Conservation (phyloP, 2,113 vertebrate genomes). For the Epinephelus lanceolatus region DNA sequence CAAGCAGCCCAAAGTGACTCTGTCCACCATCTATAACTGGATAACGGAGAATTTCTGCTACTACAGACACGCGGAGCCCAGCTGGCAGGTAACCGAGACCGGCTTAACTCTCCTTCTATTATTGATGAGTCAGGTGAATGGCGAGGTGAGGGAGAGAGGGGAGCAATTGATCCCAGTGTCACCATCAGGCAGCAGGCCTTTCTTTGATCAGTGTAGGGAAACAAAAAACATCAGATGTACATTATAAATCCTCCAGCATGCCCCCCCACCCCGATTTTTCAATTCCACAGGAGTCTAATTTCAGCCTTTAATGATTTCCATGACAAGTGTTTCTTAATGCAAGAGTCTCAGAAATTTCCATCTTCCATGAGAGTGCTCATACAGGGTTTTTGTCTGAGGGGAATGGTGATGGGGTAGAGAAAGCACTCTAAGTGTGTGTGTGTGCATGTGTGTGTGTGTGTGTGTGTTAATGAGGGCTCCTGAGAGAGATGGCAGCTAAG, state of each 20-base stretch:
- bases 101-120: conserved; percentile 51
- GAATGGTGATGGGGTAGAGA: conserved; percentile 58
- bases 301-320: conserved; percentile 36
- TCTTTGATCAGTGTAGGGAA: not conserved
- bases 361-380: conserved; percentile 55
- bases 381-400: conserved; percentile 66
- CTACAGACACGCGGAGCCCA: conserved; percentile 90
- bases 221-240: not conserved
- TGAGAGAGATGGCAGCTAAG: conserved; percentile 81
- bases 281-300: conserved; percentile 7
- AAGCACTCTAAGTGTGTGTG: conserved; percentile 48
- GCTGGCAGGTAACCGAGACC: conserved; percentile 88
- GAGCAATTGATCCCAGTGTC: conserved; percentile 66
- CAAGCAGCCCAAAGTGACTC: conserved; percentile 88
- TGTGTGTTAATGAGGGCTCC: conserved; percentile 83
- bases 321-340: conserved; percentile 49
- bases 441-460: conserved; percentile 44
- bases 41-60: conserved; percentile 91
- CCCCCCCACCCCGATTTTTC: not conserved
- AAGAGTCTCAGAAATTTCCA: conserved; percentile 58
- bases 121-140: conserved; percentile 75
- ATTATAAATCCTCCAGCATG: not conserved
- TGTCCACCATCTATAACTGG: conserved; percentile 91
- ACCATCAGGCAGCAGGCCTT: conserved; percentile 39
- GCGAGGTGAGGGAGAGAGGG: conserved; percentile 52